phyloP scores from a whole-genome alignment of 2,888 invertebrate species.

The Hypena proboscidalis region DNA sequence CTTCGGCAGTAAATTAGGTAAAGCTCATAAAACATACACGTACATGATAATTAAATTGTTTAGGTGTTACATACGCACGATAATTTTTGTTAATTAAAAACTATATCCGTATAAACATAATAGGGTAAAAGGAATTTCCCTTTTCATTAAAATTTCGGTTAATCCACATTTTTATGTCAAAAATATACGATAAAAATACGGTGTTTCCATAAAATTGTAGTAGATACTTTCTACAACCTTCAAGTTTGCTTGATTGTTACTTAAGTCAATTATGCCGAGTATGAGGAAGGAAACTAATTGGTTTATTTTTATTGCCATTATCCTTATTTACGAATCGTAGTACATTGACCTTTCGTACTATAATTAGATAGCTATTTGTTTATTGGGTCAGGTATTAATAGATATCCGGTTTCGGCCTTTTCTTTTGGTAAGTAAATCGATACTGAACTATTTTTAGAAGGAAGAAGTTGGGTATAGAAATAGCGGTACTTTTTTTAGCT shows the following conservation, averaged over 20 bases:
- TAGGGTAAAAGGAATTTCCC: too few relatives aligned
- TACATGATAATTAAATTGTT: too few relatives aligned
- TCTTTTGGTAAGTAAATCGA: too few relatives aligned
- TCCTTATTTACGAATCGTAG: conserved; percentile 38
- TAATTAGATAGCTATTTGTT: conserved; percentile 14
- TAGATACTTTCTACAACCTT: conserved; percentile 26
- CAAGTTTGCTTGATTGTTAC: conserved; percentile 3
- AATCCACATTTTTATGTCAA: not conserved
- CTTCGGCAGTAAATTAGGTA: too few relatives aligned
- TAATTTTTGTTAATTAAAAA: too few relatives aligned
- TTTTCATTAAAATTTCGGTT: not conserved
- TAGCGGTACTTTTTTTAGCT: too few relatives aligned
- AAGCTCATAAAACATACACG: too few relatives aligned
- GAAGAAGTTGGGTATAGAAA: too few relatives aligned
- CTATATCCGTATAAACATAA: too few relatives aligned
- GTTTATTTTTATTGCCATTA: conserved; percentile 34
- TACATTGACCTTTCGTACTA: conserved; percentile 33
- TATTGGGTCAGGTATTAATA: conserved; percentile 6
- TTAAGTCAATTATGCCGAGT: conserved; percentile 6
- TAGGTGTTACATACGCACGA: too few relatives aligned
- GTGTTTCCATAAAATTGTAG: conserved; percentile 8
- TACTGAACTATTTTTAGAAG: too few relatives aligned
- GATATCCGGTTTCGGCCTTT: too few relatives aligned
- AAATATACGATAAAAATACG: conserved; percentile 1
- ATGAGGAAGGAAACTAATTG: conserved; percentile 26